These are phyloP conservation scores for Rhincodon typus DNA, from an alignment of 2,797 vertebrate species.

Conservation along the genomic window DNA sequence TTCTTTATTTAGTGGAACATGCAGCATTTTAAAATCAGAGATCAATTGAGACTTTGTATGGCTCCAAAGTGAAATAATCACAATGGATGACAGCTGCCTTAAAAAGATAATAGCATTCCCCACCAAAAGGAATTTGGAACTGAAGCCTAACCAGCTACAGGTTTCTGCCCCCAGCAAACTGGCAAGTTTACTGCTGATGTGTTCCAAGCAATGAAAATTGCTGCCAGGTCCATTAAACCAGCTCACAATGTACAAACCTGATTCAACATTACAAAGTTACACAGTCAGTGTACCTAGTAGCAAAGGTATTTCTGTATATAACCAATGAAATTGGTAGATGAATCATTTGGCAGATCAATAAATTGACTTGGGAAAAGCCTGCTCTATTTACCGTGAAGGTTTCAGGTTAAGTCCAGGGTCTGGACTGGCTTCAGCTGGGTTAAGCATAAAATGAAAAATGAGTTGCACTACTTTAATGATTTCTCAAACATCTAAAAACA, in stretches of 20 bases:
- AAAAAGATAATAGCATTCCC: neutral
- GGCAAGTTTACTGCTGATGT: neutral
- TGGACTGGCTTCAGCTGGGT: neutral
- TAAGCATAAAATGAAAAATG: neutral
- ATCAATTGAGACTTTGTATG: neutral
- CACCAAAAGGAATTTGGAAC: neutral
- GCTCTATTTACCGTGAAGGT: neutral
- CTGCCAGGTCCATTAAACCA: neutral
- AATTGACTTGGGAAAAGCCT: neutral
- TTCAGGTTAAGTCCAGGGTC: neutral
- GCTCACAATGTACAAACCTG: neutral
- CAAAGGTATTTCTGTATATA: neutral
- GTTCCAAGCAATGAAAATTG: neutral
- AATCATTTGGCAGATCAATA: neutral
- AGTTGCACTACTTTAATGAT: neutral
- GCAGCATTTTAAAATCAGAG: neutral
- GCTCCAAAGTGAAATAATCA: neutral
- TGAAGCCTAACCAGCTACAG: neutral
- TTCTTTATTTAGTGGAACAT: neutral
- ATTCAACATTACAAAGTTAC: neutral
- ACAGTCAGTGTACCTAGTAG: neutral
- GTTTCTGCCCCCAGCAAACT: neutral
- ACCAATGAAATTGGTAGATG: neutral
- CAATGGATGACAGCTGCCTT: neutral
- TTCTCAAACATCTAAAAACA: neutral